Evolutionary conservation across 2,113 vertebrate species (phyloP).

Genomic region (Periophthalmus modestus): DNA sequence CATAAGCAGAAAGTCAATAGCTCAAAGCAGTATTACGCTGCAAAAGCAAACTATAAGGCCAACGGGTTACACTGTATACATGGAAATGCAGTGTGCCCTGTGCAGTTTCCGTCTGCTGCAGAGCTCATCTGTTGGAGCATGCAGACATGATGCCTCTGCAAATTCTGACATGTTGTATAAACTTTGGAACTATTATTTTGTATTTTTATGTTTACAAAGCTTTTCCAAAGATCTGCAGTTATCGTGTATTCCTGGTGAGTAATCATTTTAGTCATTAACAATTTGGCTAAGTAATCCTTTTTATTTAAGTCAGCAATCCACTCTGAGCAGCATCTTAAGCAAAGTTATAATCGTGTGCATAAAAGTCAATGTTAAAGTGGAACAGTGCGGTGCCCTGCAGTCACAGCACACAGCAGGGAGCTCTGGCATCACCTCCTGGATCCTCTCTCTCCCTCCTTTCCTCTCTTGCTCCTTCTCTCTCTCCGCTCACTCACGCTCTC

Average conservation of each 20-base stretch:
- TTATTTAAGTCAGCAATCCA: slow-evolving; percentile 29
- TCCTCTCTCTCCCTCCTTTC: slow-evolving; percentile 5
- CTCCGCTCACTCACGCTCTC: not conserved
- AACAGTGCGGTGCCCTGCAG: slow-evolving; percentile 41
- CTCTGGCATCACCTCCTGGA: slow-evolving; percentile 43
- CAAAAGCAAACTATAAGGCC: not conserved
- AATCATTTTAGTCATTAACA: not conserved
- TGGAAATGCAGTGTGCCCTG: not conserved
- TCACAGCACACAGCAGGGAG: slow-evolving; percentile 49
- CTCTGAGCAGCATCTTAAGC: slow-evolving; percentile 18
- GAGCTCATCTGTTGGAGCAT: not conserved
- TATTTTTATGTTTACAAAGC: not conserved
- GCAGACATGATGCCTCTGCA: not conserved
- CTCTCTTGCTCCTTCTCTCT: not conserved
- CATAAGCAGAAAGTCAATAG: not conserved
- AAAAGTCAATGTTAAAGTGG: slow-evolving; percentile 25
- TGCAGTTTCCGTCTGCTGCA: not conserved
- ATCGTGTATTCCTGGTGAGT: not conserved
- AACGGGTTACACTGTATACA: not conserved
- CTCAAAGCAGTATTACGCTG: not conserved
- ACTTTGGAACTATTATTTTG: not conserved
- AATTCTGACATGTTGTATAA: not conserved
- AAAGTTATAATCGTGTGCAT: slow-evolving; percentile 2
- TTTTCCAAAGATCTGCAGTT: not conserved
- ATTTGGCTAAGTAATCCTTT: not conserved